Evolutionary conservation across 2,113 vertebrate genomes (phyloP), one percentile per base, ranked within the genome.

Genomic region (Brachyistius frenatus): DNA sequence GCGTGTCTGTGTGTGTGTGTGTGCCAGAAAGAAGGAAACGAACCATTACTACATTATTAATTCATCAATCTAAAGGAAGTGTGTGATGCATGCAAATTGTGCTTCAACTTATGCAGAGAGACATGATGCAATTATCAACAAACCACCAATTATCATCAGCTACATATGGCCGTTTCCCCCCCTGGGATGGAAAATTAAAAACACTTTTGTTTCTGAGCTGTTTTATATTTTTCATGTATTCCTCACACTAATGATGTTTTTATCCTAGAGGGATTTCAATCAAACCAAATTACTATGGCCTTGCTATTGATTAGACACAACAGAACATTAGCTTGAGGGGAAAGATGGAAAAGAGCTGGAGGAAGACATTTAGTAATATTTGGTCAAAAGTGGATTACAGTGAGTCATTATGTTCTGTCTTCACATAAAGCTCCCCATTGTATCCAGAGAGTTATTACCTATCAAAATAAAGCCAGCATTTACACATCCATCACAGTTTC

Each of bases 181-280:
- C 0, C 2, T 23, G 88, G 87, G 80, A 86, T 6, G 37, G 65
- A 37, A 71, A 73, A 89, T 84, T 82, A 82, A 84, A 86, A 82
- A 82, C 60, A 58, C 68, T 81, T 81, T 76, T 68, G 66, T 86
- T 81, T 78, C 67, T 76, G 72, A 85, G 81, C 47, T 78, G 56
- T 63, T 33, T 70, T 60, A 66, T 64, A 66, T 46, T 8, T 2
- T 7, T 9, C 56, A 65, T 36, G 1, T 73, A 68, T 80, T 75
- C 61, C 73, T 78, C 78, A 64, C 64, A 65, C 81, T 89, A 91
- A 91, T 89, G 80, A 89, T 85, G 85, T 88, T 88, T 93, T 91
- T 76, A 83, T 89, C 86, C 86, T 81, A 11, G 71, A 88, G 85
- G 88, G 87, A 87, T 84, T 93, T 91, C 90, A 92, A 92, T 94